Evolutionary conservation across 1,140 invertebrate species (phyloP), one percentile per base, ranked within the genome.

Genomic region (Arctopsyche grandis): DNA sequence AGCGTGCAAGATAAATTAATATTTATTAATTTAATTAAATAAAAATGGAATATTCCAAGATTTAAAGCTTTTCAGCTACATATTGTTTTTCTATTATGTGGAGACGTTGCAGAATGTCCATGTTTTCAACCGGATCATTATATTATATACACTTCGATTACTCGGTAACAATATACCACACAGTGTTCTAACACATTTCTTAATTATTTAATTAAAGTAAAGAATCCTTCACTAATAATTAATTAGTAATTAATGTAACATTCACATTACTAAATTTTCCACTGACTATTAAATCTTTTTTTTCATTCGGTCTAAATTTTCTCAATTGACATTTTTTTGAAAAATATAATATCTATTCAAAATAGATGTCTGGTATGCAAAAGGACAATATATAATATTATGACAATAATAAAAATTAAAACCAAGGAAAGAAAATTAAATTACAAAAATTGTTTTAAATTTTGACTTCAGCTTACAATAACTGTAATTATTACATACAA

Each of bases 261-360:
- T 60, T 60, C 14, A 60, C 21, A 19, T 60, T 60, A 9, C 12
- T 4, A 19, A 52, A 52, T 19, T 14, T 19, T 16, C 56, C 7
- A 60, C 16, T 60, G 21, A 60, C 56, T 60, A 60, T 60, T 19
- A 60, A 19, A 60, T 19, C 16, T 60, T 19, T 60, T 21, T 60
- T 21, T 21, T 9, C 21, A 7, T 19, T 21, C 56, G 9, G 1
- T 0, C 56, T n/a, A 19, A n/a, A 19, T 60, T 19, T 19, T 21
- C 19, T 60, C 56, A 60, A 60, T 60, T 60, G 56, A 60, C 56
- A 19, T 60, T 60, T 60, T 19, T 19, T 60, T 19, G 5, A 60
- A 60, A 60, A 19, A 60, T 60, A 60, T 52, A 52, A 52, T 52
- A 52, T 52, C 12, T 52, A 52, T 52, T 52, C 12, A 19, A 21